These are phyloP conservation scores for Numenius phaeopus DNA, from an alignment of 2,797 vertebrate genomes.

Conservation along the genomic window DNA sequence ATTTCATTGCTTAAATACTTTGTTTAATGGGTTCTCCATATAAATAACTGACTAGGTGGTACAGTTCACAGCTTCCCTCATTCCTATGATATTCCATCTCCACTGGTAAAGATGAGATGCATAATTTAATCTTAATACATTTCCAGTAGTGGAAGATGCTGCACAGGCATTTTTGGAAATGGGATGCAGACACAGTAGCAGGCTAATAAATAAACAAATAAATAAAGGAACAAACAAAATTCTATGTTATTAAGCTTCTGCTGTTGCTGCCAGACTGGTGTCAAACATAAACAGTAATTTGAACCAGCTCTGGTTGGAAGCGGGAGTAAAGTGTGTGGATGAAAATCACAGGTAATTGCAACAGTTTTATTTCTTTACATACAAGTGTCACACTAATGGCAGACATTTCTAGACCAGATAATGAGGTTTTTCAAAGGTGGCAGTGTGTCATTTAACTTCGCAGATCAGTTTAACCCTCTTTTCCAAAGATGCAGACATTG, in stretches of 20 bases:
- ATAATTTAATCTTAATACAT: neutral
- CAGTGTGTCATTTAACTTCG: neutral
- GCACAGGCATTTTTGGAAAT: neutral
- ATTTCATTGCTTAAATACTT: constrained; percentile 8
- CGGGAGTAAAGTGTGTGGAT: neutral
- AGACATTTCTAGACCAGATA: neutral
- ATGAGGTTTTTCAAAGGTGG: neutral
- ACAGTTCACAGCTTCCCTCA: neutral
- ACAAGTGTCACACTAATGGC: neutral
- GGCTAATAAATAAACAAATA: neutral
- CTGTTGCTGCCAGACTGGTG: neutral
- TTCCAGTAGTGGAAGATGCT: neutral
- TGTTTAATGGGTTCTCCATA: neutral
- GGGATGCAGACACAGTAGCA: neutral
- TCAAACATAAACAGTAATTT: neutral
- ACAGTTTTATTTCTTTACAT: neutral
- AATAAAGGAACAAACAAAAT: neutral
- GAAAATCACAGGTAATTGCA: neutral
- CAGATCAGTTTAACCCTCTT: neutral
- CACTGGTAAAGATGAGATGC: neutral
- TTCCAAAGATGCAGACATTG: neutral
- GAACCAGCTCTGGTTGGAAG: neutral
- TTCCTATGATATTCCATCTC: neutral
- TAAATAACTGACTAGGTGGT: neutral
- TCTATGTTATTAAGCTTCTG: neutral